Evolutionary conservation across 2,113 vertebrate species (phyloP).

Genomic region (Upupa epops): DNA sequence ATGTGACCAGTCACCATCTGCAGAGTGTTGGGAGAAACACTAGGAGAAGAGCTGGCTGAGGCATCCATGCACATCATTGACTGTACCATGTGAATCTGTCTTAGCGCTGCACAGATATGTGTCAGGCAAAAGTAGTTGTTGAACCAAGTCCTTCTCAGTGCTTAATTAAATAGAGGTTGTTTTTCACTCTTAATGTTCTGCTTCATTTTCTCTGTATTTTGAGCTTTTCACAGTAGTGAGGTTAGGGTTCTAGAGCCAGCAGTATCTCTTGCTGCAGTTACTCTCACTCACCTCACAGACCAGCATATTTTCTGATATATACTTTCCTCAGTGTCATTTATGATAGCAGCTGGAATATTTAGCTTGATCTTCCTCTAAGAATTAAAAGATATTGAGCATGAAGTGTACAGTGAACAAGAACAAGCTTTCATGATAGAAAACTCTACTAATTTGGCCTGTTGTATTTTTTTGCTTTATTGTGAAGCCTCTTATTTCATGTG

Average conservation of each 20-base stretch:
- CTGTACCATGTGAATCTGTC: background rate
- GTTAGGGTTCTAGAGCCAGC: background rate
- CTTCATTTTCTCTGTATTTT: background rate
- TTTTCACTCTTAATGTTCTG: background rate
- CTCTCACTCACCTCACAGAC: background rate
- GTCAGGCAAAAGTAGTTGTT: background rate
- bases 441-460: background rate
- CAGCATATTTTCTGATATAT: background rate
- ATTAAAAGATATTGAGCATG: background rate
- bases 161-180: background rate
- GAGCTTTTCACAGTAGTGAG: background rate
- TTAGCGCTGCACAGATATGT: background rate
- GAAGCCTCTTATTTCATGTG: background rate
- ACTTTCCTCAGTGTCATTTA: background rate
- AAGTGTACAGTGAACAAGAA: background rate
- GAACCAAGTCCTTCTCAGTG: background rate
- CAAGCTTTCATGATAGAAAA: background rate
- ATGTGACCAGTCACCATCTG: no score
- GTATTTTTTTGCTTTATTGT: background rate
- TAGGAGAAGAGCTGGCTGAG: fast-evolving
- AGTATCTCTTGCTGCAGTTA: background rate
- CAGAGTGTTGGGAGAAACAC: background rate
- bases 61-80: fast-evolving
- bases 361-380: background rate
- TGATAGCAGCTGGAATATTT: background rate